A percentile compares a stretch with the other conserved stretches of the same genome.
Conservation (phyloP, 1,140 invertebrate species). For the Drosophila asahinai region DNA sequence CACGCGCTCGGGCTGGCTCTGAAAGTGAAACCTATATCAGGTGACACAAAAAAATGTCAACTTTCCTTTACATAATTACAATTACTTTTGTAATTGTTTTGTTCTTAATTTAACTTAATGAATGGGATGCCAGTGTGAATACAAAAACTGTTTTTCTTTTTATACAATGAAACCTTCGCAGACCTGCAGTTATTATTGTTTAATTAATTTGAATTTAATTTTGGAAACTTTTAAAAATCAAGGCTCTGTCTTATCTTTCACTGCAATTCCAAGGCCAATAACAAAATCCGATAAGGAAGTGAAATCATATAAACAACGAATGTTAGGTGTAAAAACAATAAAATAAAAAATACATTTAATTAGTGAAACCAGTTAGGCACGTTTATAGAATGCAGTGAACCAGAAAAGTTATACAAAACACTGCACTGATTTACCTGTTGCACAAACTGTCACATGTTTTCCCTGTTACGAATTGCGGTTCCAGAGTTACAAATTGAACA, state of each 20-base stretch:
- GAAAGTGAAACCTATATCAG: conserved; percentile 23
- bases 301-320: conserved; percentile 7
- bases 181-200: neutral
- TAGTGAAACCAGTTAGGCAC: conserved; percentile 28
- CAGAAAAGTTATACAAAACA: conserved; percentile 2
- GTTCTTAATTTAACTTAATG: neutral
- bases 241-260: conserved; percentile 9
- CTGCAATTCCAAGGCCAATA: conserved; percentile 19
- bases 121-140: too few species aligned
- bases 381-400: conserved; percentile 19
- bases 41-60: conserved; percentile 9
- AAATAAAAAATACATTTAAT: neutral
- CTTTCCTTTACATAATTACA: neutral
- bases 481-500: too few species aligned
- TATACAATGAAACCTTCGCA: neutral
- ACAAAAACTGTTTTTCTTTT: neutral
- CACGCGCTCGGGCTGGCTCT: neutral
- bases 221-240: conserved; percentile 6
- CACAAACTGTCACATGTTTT: neutral
- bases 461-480: neutral
- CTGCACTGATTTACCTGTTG: conserved; percentile 10
- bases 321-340: conserved; percentile 6
- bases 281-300: conserved; percentile 24
- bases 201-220: neutral
- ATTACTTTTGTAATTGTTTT: neutral